Conservation (phyloP, 2,113 vertebrate genomes). For the Pitta sordida region DNA sequence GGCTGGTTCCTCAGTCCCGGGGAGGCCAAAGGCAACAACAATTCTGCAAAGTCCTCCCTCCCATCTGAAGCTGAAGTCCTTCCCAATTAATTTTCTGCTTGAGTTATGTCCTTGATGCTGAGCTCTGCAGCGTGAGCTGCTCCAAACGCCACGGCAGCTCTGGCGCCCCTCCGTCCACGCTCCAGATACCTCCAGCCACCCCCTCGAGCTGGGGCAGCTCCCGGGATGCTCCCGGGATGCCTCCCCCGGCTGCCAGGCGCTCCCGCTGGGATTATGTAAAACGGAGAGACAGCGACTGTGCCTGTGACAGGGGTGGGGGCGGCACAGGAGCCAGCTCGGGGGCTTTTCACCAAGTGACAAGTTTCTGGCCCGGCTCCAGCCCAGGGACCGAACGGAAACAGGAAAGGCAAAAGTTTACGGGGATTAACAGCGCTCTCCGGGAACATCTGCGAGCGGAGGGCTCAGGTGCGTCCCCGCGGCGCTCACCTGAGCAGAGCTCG, state of each 20-base stretch:
- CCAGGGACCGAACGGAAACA: background rate
- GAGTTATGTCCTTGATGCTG: background rate
- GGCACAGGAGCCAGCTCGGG: slow-evolving; percentile 9
- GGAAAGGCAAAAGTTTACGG: background rate
- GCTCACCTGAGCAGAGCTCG: background rate
- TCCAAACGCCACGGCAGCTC: background rate
- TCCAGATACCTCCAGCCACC: background rate
- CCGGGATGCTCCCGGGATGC: background rate
- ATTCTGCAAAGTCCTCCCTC: background rate
- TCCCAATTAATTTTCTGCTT: background rate
- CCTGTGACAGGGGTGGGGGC: slow-evolving; percentile 17
- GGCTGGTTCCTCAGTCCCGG: background rate
- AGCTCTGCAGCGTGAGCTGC: background rate
- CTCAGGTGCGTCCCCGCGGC: background rate
- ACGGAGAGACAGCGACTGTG: background rate
- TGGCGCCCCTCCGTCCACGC: background rate
- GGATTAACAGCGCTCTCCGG: fast-evolving
- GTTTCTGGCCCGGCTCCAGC: slow-evolving; percentile 53
- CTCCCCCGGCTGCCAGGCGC: slow-evolving; percentile 59
- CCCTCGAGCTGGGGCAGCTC: background rate
- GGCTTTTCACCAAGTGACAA: background rate
- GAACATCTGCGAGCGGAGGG: background rate
- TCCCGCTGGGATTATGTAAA: slow-evolving; percentile 59
- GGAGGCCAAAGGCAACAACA: background rate
- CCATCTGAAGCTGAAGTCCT: background rate